phyloP scores from a whole-genome alignment of 1,140 invertebrate genomes.

The Carposina sasakii region DNA sequence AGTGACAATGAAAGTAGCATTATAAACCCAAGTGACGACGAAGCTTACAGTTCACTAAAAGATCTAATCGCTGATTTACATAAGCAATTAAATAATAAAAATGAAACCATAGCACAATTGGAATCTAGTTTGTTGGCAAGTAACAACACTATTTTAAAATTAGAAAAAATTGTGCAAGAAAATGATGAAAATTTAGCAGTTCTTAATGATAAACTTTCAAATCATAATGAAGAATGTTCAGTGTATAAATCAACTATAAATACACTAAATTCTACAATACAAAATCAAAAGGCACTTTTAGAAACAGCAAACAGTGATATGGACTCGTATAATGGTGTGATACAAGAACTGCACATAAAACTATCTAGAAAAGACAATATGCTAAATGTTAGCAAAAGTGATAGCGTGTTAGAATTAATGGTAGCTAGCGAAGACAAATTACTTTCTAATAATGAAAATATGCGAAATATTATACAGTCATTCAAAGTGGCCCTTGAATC shows the following conservation, averaged over 20 bases:
- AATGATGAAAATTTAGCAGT: constrained; percentile 30
- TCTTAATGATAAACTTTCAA: constrained; percentile 32
- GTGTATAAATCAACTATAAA: constrained; percentile 39
- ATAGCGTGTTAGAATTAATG: constrained; percentile 37
- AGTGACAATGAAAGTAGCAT: constrained; percentile 40
- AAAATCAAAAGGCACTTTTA: constrained; percentile 40
- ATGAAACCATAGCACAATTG: constrained; percentile 37
- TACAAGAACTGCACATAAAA: constrained; percentile 48
- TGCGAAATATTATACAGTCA: constrained; percentile 47
- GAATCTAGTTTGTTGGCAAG: constrained; percentile 34
- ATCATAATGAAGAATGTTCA: constrained; percentile 39
- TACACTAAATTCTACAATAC: constrained; percentile 42
- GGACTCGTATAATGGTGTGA: constrained; percentile 39
- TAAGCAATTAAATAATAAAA: constrained; percentile 32
- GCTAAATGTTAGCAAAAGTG: constrained; percentile 22
- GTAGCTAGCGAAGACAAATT: constrained; percentile 48
- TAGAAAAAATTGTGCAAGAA: constrained; percentile 41
- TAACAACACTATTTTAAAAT: constrained; percentile 32
- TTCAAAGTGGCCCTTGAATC: constrained; percentile 37
- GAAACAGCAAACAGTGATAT: constrained; percentile 37
- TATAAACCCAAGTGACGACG: constrained; percentile 18
- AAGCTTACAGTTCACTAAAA: constrained; percentile 17
- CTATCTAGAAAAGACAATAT: constrained; percentile 30
- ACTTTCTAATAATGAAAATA: constrained; percentile 58
- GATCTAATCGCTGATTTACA: constrained; percentile 28